Conservation (phyloP, 2,113 vertebrate genomes). For the Grus americana region DNA sequence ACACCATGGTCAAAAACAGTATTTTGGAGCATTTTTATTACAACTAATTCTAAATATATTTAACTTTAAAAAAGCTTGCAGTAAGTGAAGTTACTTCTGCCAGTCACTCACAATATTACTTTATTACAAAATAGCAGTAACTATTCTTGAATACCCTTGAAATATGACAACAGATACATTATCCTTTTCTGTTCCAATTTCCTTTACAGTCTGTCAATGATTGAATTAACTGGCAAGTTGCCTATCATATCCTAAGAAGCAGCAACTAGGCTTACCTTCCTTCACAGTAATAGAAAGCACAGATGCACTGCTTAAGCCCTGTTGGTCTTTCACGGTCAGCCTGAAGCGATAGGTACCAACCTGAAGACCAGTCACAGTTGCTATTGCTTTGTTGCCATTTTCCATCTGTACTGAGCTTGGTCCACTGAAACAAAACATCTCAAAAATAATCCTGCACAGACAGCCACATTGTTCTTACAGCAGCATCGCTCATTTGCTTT, state of each 20-base stretch:
- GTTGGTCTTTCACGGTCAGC: slow-evolving; percentile 82
- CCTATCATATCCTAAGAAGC: background rate
- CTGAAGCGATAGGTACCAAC: slow-evolving; percentile 83
- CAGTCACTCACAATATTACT: background rate
- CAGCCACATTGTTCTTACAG: background rate
- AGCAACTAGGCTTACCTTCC: slow-evolving; percentile 76
- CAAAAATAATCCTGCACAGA: background rate
- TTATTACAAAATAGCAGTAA: background rate
- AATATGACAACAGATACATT: background rate
- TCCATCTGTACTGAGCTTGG: slow-evolving; percentile 79
- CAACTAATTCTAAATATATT: background rate
- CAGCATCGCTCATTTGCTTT: background rate
- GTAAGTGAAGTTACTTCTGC: background rate
- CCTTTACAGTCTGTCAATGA: background rate
- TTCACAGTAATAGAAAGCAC: slow-evolving; percentile 76
- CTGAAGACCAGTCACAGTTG: slow-evolving; percentile 77
- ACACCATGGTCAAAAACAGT: background rate
- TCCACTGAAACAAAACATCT: slow-evolving; percentile 72
- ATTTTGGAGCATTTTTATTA: background rate
- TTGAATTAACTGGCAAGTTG: background rate
- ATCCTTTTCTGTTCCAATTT: background rate
- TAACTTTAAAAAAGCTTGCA: background rate
- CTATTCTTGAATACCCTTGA: background rate
- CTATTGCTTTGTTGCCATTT: slow-evolving; percentile 73
- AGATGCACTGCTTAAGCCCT: slow-evolving; percentile 80